Evolutionary conservation across 2,797 vertebrate genomes (phyloP).

Genomic region (Megaceryle alcyon): DNA sequence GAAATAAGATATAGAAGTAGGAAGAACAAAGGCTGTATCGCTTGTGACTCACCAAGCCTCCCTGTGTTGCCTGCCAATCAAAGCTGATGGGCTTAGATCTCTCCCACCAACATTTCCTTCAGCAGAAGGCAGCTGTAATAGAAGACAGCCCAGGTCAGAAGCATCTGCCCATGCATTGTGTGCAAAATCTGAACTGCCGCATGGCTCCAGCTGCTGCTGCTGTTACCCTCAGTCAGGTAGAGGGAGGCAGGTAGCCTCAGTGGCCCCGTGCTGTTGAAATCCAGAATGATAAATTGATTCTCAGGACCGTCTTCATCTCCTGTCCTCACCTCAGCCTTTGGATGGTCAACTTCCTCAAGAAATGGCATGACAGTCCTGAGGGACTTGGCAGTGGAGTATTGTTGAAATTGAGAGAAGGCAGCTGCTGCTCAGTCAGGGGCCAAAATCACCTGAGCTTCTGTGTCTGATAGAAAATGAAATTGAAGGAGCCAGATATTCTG

Average conservation of each 20-base stretch:
- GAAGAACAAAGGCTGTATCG: neutral
- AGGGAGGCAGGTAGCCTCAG: neutral
- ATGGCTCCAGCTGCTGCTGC: neutral
- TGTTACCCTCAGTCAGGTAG: neutral
- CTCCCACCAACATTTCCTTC: neutral
- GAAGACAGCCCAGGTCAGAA: neutral
- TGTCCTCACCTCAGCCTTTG: neutral
- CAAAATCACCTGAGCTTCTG: neutral
- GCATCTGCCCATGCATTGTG: neutral
- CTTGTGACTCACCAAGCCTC: neutral
- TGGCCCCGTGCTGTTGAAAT: neutral
- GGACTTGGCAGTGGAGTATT: neutral
- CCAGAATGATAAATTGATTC: neutral
- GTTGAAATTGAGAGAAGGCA: neutral
- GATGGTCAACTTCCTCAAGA: neutral
- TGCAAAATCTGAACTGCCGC: fast-evolving
- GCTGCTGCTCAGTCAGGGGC: neutral
- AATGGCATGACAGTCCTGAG: neutral
- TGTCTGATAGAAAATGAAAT: neutral
- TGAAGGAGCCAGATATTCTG: neutral
- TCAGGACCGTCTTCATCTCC: fast-evolving
- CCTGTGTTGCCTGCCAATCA: neutral
- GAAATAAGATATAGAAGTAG: neutral
- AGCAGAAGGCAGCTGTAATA: neutral
- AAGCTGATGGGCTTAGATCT: neutral